Conservation (phyloP, 2,113 vertebrate genomes). For the Tachysurus fulvidraco region DNA sequence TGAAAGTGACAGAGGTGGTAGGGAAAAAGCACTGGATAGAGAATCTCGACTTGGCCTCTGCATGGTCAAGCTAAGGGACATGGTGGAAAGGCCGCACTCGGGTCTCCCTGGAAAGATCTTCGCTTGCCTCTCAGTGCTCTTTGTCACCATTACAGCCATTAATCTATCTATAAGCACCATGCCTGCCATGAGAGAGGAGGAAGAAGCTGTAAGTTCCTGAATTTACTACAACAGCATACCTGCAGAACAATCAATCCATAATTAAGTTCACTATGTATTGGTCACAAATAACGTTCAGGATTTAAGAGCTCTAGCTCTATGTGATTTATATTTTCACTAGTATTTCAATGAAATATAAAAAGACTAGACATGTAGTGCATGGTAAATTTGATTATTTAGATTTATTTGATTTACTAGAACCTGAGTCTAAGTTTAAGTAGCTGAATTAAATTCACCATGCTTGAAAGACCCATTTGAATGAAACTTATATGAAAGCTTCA, state of each 20-base stretch:
- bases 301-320: not conserved
- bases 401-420: not conserved
- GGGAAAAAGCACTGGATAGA: slow-evolving; percentile 59
- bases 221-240: not conserved
- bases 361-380: not conserved
- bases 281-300: not conserved
- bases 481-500: not conserved
- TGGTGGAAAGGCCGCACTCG: slow-evolving; percentile 97
- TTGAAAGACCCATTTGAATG: not conserved
- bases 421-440: not conserved
- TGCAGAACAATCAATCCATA: not conserved
- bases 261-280: not conserved
- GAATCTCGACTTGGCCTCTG: slow-evolving; percentile 78
- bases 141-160: slow-evolving; percentile 95
- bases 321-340: not conserved
- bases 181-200: slow-evolving; percentile 92
- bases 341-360: not conserved
- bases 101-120: slow-evolving; percentile 97
- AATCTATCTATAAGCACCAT: slow-evolving; percentile 98
- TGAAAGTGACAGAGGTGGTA: slow-evolving; percentile 67
- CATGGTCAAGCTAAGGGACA: slow-evolving; percentile 91
- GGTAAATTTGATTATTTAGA: not conserved
- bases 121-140: slow-evolving; percentile 93
- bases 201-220: slow-evolving; percentile 84
- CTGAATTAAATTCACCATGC: not conserved